Percentiles rank a stretch among this genome's conserved stretches.
Conservation (phyloP, 35 echinoderm and acorn worm genomes). For the Hemicentrotus pulcherrimus region DNA sequence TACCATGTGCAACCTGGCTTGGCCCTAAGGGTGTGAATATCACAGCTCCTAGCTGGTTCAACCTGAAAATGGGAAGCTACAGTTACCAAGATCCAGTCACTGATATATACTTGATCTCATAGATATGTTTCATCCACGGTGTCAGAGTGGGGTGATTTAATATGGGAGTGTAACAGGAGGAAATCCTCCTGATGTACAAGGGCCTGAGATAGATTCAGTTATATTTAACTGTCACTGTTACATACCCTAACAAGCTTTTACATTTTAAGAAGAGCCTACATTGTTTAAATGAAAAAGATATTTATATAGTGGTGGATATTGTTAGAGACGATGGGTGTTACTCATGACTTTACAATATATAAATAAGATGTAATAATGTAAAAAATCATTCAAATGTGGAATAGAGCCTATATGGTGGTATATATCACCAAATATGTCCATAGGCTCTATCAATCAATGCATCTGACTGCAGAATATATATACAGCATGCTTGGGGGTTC, state of each 20-base stretch:
- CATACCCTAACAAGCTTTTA: not conserved
- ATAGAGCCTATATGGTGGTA: not conserved
- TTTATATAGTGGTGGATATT: no score
- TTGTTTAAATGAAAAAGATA: not conserved
- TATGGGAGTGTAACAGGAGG: not conserved
- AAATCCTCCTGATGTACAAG: not conserved
- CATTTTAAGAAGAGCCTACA: not conserved
- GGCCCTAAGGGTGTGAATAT: slow-evolving; percentile 1
- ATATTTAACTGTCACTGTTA: not conserved
- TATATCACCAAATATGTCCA: not conserved
- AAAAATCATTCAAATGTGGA: not conserved
- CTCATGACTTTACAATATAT: no score
- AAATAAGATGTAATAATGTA: not conserved
- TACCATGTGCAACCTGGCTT: not conserved
- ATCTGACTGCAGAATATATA: no score
- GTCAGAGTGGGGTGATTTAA: not conserved
- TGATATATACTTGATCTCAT: not conserved
- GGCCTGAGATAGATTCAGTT: not conserved
- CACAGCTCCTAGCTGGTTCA: not conserved
- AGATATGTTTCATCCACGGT: not conserved
- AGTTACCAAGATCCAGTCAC: not conserved
- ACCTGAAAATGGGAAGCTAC: not conserved
- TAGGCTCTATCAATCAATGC: no score
- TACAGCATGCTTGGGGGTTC: no score
- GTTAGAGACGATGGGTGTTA: no score